phyloP scores from a whole-genome alignment of 2,888 invertebrate species.

The Tetragonisca angustula region DNA sequence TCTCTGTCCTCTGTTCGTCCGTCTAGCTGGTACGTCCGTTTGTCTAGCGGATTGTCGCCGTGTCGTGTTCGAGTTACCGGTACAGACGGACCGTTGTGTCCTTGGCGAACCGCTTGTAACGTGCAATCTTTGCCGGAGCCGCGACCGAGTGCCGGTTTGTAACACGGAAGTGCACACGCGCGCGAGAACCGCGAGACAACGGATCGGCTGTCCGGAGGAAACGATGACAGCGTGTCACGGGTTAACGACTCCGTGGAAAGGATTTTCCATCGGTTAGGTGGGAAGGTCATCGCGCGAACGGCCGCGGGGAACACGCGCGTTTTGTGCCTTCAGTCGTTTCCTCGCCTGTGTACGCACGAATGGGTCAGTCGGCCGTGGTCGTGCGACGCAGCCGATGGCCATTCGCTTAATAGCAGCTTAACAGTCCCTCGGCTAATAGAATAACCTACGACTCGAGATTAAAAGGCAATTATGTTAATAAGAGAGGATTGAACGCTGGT shows the following conservation, averaged over 20 bases:
- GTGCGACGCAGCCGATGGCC: background rate
- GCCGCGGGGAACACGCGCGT: background rate
- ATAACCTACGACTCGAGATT: slow-evolving; percentile 32
- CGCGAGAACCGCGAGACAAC: slow-evolving; percentile 69
- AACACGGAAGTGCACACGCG: slow-evolving; percentile 75
- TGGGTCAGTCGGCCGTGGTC: slow-evolving; percentile 29
- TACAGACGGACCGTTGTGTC: slow-evolving; percentile 73
- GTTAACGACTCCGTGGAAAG: slow-evolving; percentile 72
- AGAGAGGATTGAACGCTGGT: slow-evolving; percentile 47
- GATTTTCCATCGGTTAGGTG: slow-evolving; percentile 48
- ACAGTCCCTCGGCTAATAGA: slow-evolving; percentile 22
- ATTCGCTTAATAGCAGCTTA: background rate
- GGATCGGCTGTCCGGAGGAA: slow-evolving; percentile 72
- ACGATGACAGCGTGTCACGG: slow-evolving; percentile 70
- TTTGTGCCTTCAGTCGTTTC: background rate
- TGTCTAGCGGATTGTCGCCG: slow-evolving; percentile 67
- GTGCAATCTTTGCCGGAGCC: slow-evolving; percentile 62
- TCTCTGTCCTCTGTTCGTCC: slow-evolving; percentile 40
- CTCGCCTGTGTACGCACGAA: background rate
- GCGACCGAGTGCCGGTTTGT: slow-evolving; percentile 73
- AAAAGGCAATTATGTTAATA: slow-evolving; percentile 57
- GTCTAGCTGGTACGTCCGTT: slow-evolving; percentile 63
- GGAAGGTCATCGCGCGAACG: slow-evolving; percentile 43
- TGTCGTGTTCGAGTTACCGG: slow-evolving; percentile 71
- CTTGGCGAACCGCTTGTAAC: slow-evolving; percentile 61